A percentile compares a stretch with the other conserved stretches of the same genome.
Conservation (phyloP, 2,113 vertebrate genomes). For the Muntiacus reevesi region DNA sequence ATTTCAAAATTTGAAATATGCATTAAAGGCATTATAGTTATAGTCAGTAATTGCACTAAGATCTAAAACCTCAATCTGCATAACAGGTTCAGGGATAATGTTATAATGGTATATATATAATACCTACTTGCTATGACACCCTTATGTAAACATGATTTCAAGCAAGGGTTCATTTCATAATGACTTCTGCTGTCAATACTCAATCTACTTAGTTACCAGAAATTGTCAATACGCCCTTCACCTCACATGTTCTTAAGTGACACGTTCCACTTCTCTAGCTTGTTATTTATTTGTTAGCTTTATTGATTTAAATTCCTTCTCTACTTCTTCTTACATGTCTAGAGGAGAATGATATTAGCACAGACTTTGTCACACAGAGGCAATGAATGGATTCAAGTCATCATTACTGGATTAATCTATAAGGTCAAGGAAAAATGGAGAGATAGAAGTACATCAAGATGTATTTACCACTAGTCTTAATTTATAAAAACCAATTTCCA, state of each 20-base stretch:
- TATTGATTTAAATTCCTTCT: constrained; percentile 70
- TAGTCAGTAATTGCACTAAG: background rate
- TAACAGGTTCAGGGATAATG: background rate
- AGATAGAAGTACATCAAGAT: background rate
- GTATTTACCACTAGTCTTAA: constrained; percentile 10
- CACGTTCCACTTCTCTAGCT: constrained; percentile 56
- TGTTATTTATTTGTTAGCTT: constrained; percentile 70
- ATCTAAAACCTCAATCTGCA: background rate
- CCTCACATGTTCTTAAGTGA: constrained; percentile 41
- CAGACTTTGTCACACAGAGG: background rate
- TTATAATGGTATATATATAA: background rate
- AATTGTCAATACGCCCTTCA: constrained; percentile 53
- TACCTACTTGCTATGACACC: background rate
- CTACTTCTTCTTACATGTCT: constrained; percentile 27
- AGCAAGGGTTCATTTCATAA: constrained; percentile 45
- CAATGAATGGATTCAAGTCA: background rate
- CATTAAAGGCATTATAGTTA: background rate
- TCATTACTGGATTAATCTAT: background rate
- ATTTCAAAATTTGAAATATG: constrained; percentile 40
- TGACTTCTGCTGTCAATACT: constrained; percentile 59
- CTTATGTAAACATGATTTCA: constrained; percentile 39
- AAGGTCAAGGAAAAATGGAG: constrained; percentile 49
- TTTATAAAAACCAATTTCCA: constrained; percentile 31
- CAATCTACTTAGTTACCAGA: constrained; percentile 22
- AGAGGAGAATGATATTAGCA: constrained; percentile 13